These are phyloP conservation scores for Nanorana parkeri DNA, from an alignment of 2,113 vertebrate species.

Conservation along the genomic window DNA sequence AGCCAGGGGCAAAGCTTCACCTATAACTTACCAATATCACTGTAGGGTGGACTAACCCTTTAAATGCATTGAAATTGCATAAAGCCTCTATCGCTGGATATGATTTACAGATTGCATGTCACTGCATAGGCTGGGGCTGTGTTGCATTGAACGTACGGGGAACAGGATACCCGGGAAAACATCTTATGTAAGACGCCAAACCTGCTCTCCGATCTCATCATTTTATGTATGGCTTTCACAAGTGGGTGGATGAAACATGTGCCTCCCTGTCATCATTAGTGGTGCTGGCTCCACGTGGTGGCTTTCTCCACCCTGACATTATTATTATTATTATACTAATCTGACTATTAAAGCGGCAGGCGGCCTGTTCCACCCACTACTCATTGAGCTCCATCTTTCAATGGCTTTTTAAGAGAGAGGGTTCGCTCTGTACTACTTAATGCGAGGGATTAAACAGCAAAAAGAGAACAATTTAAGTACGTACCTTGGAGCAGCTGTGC, in stretches of 20 bases:
- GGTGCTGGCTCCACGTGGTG: neutral
- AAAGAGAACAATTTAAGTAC: neutral
- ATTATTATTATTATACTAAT: neutral
- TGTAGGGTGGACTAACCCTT: no score
- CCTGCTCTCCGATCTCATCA: neutral
- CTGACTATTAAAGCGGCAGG: neutral
- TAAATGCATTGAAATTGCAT: no score
- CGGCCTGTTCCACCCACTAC: neutral
- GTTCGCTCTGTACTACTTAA: neutral
- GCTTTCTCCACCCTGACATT: neutral
- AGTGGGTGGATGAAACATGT: neutral
- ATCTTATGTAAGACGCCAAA: neutral
- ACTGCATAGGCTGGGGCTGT: no score
- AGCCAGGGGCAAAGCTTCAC: no score
- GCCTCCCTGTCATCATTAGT: neutral
- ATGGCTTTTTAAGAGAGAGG: no score
- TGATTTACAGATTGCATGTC: no score
- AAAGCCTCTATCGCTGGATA: no score
- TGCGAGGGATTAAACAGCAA: slow-evolving; percentile 6
- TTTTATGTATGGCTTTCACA: neutral
- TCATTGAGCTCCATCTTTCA: neutral
- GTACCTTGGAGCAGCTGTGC: no score
- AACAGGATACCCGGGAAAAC: neutral
- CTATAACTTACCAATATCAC: no score
- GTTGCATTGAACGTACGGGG: no score